Base-by-base conservation (phyloP, 2,797 vertebrate genomes). In the Pseudomugil gertrudae region DNA sequence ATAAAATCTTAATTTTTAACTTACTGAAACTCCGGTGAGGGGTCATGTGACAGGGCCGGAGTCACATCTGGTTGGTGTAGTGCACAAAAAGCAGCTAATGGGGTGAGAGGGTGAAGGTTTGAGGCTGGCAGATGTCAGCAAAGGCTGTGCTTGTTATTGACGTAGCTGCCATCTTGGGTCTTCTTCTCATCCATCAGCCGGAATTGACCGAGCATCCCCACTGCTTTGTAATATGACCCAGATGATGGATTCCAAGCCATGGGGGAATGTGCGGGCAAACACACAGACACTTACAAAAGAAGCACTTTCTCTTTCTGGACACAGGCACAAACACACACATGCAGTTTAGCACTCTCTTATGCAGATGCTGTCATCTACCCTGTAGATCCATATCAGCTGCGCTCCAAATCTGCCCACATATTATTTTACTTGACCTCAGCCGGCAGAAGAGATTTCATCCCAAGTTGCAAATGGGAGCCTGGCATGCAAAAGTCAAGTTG, bases 81-180 rank as follows among this genome's bases (percentile, higher is more conserved):
- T 33, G 17, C 72, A 70, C 30, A 73, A 76, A 88, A 84, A 62
- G 66, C 56, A 87, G 64, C 72, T 87, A 84, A 87, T 84, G 84
- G 83, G 73, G 80, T 80, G 84, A 84, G 67, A 72, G 84, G 84
- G 54, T 74, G 85, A 83, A 68, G 85, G 69, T 81, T 66, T 15
- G 75, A 83, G 76, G 76, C 74, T 88, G 87, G 87, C 89, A 91
- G 89, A 90, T 90, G 89, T 89, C 87, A 76, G 87, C 54, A 58
- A 63, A 87, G 79, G 72, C 76, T 71, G 62, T 10, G 73, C 58
- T 79, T 89, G 75, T 85, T 92, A 87, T 92, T 89, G 91, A 90
- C 90, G 88, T 88, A 91, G 82, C 86, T 90, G 88, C 90, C 91
- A 91, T 89, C 76, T 88, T 74, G 15, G 84, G 66, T 86, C 84